Base-by-base conservation (phyloP, 1,140 invertebrate genomes). In the Augochlora pura region DNA sequence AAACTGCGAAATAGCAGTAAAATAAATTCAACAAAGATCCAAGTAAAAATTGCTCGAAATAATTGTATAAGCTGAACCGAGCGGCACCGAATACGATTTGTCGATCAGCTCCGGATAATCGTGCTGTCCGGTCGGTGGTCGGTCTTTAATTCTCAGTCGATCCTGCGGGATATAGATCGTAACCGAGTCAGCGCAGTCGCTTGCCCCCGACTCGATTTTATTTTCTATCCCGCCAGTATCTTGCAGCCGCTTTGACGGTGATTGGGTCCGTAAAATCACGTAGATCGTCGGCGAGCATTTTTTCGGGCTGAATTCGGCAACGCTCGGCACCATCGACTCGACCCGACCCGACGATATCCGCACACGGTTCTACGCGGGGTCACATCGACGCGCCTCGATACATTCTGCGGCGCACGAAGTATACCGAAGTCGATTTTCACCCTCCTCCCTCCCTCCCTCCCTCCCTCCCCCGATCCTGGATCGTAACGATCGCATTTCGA, bases 401-500 rank as follows among this genome's bases (percentile, higher is more conserved):
- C 71, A 71, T 60, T 57, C 62, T n/a, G 59, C 46, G n/a, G 21
- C 5, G 42, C 25, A 21, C n/a, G 27, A 25, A 59, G 62, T 62
- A 54, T 66, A 25, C 23, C 46, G 14, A 72, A 80, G 77, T 85
- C 68, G 71, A 46, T 77, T 67, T 77, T 80, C 78, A 77, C 23
- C 59, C n/a, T n/a, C n/a, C n/a, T n/a, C n/a, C n/a, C n/a, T n/a
- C n/a, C n/a, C n/a, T n/a, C n/a, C n/a, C n/a, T n/a, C n/a, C n/a
- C n/a, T n/a, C n/a, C n/a, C n/a, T n/a, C n/a, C n/a, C 79, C 59
- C 65, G 84, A 81, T 84, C 81, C 73, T 52, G 21, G 69, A 74
- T 81, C 68, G 72, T 74, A 84, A 84, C 82, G 78, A 66, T 77
- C 72, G 82, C 74, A 81, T 81, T 85, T 72, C 83, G 77, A 59